Base-by-base conservation (phyloP, 2,888 invertebrate genomes). In the Dione vanillae region DNA sequence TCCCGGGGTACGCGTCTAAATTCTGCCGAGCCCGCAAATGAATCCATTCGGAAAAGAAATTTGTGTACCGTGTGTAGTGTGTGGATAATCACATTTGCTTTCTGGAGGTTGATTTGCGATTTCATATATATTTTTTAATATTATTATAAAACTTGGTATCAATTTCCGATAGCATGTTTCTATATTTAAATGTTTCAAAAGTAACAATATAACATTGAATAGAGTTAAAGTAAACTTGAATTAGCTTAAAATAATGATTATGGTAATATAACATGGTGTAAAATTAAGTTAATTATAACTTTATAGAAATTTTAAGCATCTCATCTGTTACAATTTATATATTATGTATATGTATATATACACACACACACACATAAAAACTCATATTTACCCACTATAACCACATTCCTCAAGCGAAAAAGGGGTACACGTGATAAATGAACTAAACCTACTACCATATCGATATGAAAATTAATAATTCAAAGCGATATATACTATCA, bases 1-100 rank as follows among this genome's bases (percentile, higher is more conserved):
- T 84, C 85, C 84, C 85, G 82, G 88, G 85, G 86, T 88, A 81
- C 84, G 82, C 85, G 90, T 90, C 91, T 86, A 90, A 90, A 90
- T 89, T 89, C 83, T 82, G 82, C 82, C 83, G 81, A 85, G 85
- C 81, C 82, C 79, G 78, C 85, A 87, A 87, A 87, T 84, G 87
- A 87, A 86, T 85, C 78, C 83, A 83, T 85, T 85, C 83, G 83
- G 82, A 85, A 88, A 87, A 85, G 82, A 82, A 85, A 79, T 76
- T 78, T 78, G 76, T 78, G 74, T 73, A 74, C 73, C 75, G 69
- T 67, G 62, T 65, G 65, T 49, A 64, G 64, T 64, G 49, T 64
- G 64, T 71, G 64, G 27, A 59, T 72, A 74, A 74, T 74, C 56
- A 67, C 65, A 67, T 74, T 72, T 67, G 65, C 67, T 65, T 74